Evolutionary conservation across 2,888 invertebrate species (phyloP).

Genomic region (Athrips mouffetella): DNA sequence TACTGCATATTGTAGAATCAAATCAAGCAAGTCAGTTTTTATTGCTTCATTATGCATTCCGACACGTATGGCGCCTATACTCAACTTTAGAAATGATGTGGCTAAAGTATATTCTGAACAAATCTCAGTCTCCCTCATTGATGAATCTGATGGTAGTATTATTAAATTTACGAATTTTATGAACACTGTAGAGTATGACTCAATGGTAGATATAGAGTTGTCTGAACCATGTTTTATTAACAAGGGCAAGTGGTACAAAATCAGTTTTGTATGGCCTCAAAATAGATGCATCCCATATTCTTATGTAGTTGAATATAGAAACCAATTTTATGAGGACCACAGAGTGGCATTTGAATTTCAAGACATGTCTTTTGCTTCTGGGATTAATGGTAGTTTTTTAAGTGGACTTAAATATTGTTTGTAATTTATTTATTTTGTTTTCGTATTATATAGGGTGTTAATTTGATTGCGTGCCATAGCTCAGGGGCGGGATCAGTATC

Average conservation of each 20-base stretch:
- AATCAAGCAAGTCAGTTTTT: conserved; percentile 65
- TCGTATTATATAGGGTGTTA: too few species aligned
- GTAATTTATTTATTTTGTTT: conserved; percentile 27
- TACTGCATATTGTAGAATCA: conserved; percentile 53
- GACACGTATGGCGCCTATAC: conserved; percentile 61
- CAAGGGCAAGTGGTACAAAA: conserved; percentile 66
- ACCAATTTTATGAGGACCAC: conserved; percentile 47
- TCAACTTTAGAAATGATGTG: conserved; percentile 52
- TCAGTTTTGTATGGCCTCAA: conserved; percentile 61
- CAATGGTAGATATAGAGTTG: conserved; percentile 60
- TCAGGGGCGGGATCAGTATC: too few species aligned
- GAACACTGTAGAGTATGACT: conserved; percentile 63
- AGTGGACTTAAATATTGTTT: conserved; percentile 66
- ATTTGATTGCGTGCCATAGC: too few species aligned
- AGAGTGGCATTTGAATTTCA: conserved; percentile 65
- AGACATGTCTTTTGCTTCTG: conserved; percentile 46
- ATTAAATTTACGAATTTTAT: conserved; percentile 55
- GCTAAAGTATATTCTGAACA: conserved; percentile 60
- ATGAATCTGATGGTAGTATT: conserved; percentile 55
- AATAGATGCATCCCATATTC: conserved; percentile 47
- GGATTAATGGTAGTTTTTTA: conserved; percentile 61
- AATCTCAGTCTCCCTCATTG: conserved; percentile 52
- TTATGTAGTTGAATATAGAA: conserved; percentile 64
- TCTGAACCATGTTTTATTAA: conserved; percentile 61
- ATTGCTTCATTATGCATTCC: conserved; percentile 64